A percentile compares a stretch with the other conserved stretches of the same genome.
Evolutionary conservation across 2,888 invertebrate genomes (phyloP).

Genomic region (Xylocampa areola): DNA sequence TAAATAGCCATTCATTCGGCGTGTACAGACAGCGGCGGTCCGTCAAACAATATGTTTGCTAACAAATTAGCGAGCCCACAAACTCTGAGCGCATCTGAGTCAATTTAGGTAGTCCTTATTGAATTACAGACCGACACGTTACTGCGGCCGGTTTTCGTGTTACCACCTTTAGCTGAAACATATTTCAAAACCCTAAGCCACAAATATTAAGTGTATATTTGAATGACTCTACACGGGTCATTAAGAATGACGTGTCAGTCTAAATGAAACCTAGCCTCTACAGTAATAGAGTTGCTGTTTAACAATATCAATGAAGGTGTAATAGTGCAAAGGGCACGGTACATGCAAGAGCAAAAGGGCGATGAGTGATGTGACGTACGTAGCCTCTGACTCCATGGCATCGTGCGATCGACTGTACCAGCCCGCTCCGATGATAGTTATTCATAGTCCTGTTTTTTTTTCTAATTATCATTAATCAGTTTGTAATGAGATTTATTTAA

Average conservation of each 20-base stretch:
- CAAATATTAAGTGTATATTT: slow-evolving; percentile 22
- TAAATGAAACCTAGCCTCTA: slow-evolving; percentile 38
- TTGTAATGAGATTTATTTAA: slow-evolving; percentile 54
- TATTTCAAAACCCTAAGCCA: slow-evolving; percentile 35
- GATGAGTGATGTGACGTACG: slow-evolving; percentile 84
- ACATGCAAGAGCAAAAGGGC: slow-evolving; percentile 77
- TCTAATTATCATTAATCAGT: slow-evolving; percentile 59
- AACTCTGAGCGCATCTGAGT: slow-evolving; percentile 84
- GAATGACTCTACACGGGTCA: slow-evolving; percentile 9
- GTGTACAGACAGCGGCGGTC: slow-evolving; percentile 53
- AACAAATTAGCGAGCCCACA: slow-evolving; percentile 84
- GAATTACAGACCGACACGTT: slow-evolving; percentile 86
- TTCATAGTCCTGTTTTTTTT: slow-evolving; percentile 66
- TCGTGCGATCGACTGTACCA: slow-evolving; percentile 74
- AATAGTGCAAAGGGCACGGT: slow-evolving; percentile 66
- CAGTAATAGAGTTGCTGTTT: slow-evolving; percentile 54
- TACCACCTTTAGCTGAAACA: slow-evolving; percentile 33
- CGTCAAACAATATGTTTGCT: slow-evolving; percentile 84
- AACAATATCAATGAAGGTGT: slow-evolving; percentile 39
- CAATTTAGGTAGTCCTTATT: slow-evolving; percentile 87
- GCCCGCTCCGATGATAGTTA: slow-evolving; percentile 60
- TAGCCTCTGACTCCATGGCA: slow-evolving; percentile 79
- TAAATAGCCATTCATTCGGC: slow-evolving; percentile 56
- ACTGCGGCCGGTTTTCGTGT: slow-evolving; percentile 69
- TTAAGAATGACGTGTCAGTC: slow-evolving; percentile 29